Base-by-base conservation (phyloP, 30 jellyfish, hydroid and myxozoan genomes). In the Catostylus mosaicus region DNA sequence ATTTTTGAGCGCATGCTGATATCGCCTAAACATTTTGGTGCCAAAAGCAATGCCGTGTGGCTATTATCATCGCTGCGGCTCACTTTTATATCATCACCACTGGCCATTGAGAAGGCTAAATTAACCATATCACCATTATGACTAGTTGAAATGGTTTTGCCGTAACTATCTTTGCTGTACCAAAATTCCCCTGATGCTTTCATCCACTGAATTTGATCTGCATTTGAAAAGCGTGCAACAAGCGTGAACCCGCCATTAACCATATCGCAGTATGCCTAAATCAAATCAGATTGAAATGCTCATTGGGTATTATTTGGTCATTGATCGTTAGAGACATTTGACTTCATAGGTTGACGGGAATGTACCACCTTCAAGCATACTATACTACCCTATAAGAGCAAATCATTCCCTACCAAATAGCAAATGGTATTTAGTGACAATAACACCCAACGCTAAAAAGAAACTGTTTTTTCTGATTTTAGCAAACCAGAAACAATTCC, bases 201-300 rank as follows among this genome's bases (percentile, higher is more conserved):
- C 90, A 79, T 79, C 90, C 90, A 79, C 54, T 65, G 43, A 31
- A 20, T 64, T 0, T 78, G 82, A 48, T 79, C 90, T 23, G 76
- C 74, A 32, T 79, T 79, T 30, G 90, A 79, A n/a, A 37, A 64
- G 7, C 82, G 26, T 3, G 90, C 75, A 47, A 66, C 35, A 24
- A 79, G 82, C 16, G 90, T 79, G 64, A 62, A 79, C 3, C 90
- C 90, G 27, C 90, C 90, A 26, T 79, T 46, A 6, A 16, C 5
- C 90, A 79, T 79, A 59, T 79, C 90, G 30, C 89, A 78, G 34
- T 78, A 78, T 4, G 30, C 80, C 89, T 78, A 47, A 20, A 75
- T 47, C 6, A 8, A 43, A 43, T 43, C 56, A 43, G 16, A 43
- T 43, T 43, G 56, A 43, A 16, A 43, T 43, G 56, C 12, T 6